Percentiles rank a stretch among this genome's conserved stretches.
Conservation (phyloP, 2,797 vertebrate genomes). For the Sitta carolinensis region DNA sequence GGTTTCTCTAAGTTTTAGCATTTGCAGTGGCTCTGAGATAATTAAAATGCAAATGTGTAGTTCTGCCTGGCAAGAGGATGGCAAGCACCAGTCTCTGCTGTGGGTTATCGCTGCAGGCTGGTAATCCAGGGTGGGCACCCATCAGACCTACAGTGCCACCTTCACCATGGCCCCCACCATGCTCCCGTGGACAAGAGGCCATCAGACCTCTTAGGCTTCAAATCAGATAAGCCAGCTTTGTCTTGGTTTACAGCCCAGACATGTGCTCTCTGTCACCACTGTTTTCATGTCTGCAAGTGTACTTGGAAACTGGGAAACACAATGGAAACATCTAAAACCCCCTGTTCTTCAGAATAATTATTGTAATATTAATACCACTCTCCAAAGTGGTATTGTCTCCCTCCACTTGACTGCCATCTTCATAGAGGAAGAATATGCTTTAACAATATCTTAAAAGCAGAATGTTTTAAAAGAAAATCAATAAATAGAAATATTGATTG, state of each 20-base stretch:
- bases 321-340: background rate
- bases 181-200: accelerated
- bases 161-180: accelerated
- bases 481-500: background rate
- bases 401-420: background rate
- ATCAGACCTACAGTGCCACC: background rate
- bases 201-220: background rate
- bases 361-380: background rate
- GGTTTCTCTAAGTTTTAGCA: background rate
- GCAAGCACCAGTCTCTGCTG: background rate
- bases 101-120: background rate
- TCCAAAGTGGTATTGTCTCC: background rate
- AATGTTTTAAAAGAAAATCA: background rate
- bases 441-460: background rate
- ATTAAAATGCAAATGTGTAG: background rate
- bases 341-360: background rate
- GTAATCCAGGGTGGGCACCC: accelerated
- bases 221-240: background rate
- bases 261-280: background rate
- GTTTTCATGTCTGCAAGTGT: background rate
- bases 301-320: background rate
- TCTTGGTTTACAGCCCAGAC: background rate
- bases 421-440: background rate
- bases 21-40: background rate
- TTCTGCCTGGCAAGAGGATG: background rate